phyloP scores from a whole-genome alignment of 2,113 vertebrate genomes.

The Malurus alboscapulatus region DNA sequence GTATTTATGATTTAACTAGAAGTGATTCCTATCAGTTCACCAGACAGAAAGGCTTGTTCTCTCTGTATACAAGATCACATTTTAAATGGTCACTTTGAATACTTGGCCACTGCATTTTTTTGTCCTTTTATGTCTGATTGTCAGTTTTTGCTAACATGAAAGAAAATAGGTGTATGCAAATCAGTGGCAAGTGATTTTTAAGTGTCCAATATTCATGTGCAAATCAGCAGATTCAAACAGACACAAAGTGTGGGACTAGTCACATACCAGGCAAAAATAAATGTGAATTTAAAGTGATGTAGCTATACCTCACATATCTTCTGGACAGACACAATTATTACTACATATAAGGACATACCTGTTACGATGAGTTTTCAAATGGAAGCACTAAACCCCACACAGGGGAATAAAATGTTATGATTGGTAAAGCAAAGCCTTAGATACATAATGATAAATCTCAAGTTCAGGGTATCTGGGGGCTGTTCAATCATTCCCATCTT shows the following conservation, averaged over 20 bases:
- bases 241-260: background rate
- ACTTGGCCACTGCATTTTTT: background rate
- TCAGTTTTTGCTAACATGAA: background rate
- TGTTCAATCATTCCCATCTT: slow-evolving; percentile 19
- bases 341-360: background rate
- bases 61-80: background rate
- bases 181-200: background rate
- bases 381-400: background rate
- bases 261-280: background rate
- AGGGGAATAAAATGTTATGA: slow-evolving; percentile 19
- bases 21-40: slow-evolving; percentile 5
- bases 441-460: slow-evolving; percentile 20
- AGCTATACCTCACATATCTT: background rate
- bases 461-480: background rate
- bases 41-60: background rate
- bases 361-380: background rate
- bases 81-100: background rate
- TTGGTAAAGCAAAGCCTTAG: slow-evolving; percentile 28
- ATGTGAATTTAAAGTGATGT: background rate
- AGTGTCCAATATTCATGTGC: background rate
- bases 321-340: background rate
- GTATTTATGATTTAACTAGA: slow-evolving; percentile 36
- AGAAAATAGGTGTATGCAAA: background rate
- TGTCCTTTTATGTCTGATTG: background rate
- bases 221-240: slow-evolving; percentile 18